A percentile compares a stretch with the other conserved stretches of the same genome.
Conservation (phyloP, 2,888 invertebrate genomes). For the Dolomedes plantarius region DNA sequence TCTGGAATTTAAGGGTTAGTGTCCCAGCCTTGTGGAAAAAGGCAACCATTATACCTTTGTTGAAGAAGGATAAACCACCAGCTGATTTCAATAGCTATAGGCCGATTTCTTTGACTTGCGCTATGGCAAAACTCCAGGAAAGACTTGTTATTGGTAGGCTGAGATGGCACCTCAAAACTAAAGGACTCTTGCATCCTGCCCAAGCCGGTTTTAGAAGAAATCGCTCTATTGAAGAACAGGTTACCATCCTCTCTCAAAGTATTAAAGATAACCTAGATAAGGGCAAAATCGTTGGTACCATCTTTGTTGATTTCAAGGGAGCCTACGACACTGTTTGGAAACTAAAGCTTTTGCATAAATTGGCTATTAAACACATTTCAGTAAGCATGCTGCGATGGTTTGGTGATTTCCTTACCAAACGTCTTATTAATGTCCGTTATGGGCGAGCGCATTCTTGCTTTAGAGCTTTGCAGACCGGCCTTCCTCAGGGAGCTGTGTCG, state of each 20-base stretch:
- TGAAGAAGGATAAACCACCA: too few species aligned
- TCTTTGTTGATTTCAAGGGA: neutral
- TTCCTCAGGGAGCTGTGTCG: too few species aligned
- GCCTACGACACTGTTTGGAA: neutral
- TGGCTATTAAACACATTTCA: neutral
- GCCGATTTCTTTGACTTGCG: slow-evolving; percentile 23
- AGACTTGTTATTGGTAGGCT: slow-evolving; percentile 4
- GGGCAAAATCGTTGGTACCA: too few species aligned
- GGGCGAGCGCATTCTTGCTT: neutral
- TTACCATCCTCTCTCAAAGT: neutral
- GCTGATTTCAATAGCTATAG: too few species aligned
- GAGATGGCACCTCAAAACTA: slow-evolving; percentile 13
- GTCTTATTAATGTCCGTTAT: neutral
- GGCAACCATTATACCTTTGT: too few species aligned
- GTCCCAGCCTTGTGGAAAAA: slow-evolving; percentile 8
- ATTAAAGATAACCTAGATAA: too few species aligned
- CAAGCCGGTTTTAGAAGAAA: slow-evolving; percentile 20
- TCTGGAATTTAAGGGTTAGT: slow-evolving; percentile 3
- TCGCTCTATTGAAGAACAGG: too few species aligned
- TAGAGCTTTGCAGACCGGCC: neutral
- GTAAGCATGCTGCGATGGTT: neutral
- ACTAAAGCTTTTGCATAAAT: neutral
- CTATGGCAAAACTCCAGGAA: slow-evolving; percentile 22
- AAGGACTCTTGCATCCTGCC: neutral
- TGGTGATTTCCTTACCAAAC: neutral